Evolutionary conservation across 2,113 vertebrate species (phyloP).

Genomic region (Syngnathus scovelli): DNA sequence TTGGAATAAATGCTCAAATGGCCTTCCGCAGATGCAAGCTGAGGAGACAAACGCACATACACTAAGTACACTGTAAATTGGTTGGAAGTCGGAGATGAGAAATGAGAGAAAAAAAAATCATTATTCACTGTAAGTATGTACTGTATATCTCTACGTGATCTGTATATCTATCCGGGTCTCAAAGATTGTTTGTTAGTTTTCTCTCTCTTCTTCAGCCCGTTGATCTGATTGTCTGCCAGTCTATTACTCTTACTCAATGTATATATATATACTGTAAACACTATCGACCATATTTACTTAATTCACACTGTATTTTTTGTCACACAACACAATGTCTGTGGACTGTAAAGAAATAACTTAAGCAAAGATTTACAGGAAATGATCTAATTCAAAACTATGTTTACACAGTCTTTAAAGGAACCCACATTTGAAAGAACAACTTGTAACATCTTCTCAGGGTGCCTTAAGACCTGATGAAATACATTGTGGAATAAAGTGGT

Average conservation of each 20-base stretch:
- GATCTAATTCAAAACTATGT: conserved; percentile 72
- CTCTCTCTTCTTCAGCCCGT: conserved; percentile 66
- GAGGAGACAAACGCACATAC: conserved; percentile 37
- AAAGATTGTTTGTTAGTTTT: conserved; percentile 65
- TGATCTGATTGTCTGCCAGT: conserved; percentile 68
- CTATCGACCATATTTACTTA: conserved; percentile 66
- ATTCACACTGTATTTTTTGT: conserved; percentile 70
- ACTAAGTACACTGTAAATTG: conserved; percentile 36
- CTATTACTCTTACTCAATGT: conserved; percentile 68
- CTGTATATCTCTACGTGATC: conserved; percentile 64
- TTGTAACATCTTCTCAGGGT: conserved; percentile 69
- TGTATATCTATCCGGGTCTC: conserved; percentile 67
- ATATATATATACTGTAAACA: conserved; percentile 59
- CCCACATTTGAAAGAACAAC: conserved; percentile 61
- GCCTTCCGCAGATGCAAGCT: conserved; percentile 16
- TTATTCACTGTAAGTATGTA: conserved; percentile 63
- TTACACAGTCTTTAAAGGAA: conserved; percentile 68
- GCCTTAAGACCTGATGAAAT: conserved; percentile 70
- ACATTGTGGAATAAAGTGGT: conserved; percentile 77
- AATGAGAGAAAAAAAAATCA: conserved; percentile 19
- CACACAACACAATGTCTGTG: conserved; percentile 69
- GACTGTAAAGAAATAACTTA: conserved; percentile 74
- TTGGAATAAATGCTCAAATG: not conserved
- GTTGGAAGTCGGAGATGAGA: conserved; percentile 30
- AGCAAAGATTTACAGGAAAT: conserved; percentile 72